Evolutionary conservation across 92 coral and sea anemone genomes (phyloP), one percentile per base, ranked within the genome.

Genomic region (Phymanthus crucifer): DNA sequence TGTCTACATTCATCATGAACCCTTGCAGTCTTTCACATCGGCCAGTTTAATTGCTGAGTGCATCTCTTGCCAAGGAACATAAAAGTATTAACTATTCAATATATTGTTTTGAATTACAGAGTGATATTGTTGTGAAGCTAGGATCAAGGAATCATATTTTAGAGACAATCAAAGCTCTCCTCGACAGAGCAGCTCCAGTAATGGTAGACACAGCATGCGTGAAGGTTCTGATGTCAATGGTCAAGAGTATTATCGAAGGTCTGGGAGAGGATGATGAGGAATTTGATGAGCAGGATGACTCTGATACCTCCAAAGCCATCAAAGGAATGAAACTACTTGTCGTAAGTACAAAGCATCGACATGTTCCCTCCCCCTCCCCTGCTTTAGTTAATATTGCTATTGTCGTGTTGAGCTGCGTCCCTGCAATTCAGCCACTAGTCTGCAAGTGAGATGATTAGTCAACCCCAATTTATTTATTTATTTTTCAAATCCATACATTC

Each of bases 101-200:
- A 18, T 13, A 29, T 35, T 40, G 78, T 70, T 58, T 76, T 29
- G 32, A 82, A 74, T 33, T 66, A 33, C 78, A 93, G 98, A 89
- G 92, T 76, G 98, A 96, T 31, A 83, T 95, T 46, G 93, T 91
- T 50, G 76, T 90, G 2, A 90, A 89, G 73, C 78, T 96, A 66
- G 99, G 99, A 17, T 75, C 83, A 33, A 93, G 90, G 80, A 91
- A 91, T 56, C 96, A 94, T 16, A 81, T 96, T 31, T 85, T 87
- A 43, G 99, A 96, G 75, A 91, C 99, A 65, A 66, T 96, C 31
- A 90, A 88, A 48, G 97, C 96, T 70, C 71, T 96, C 37, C 79
- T 96, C 52, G 97, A 93, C 71, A 93, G 98, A 70, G 98, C 96
- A 8, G 90, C 99, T 3, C 99, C 98, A 23, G 84, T 93, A 14